Evolutionary conservation across 2,797 vertebrate genomes (phyloP).

Genomic region (Acrocephalus scirpaceus): DNA sequence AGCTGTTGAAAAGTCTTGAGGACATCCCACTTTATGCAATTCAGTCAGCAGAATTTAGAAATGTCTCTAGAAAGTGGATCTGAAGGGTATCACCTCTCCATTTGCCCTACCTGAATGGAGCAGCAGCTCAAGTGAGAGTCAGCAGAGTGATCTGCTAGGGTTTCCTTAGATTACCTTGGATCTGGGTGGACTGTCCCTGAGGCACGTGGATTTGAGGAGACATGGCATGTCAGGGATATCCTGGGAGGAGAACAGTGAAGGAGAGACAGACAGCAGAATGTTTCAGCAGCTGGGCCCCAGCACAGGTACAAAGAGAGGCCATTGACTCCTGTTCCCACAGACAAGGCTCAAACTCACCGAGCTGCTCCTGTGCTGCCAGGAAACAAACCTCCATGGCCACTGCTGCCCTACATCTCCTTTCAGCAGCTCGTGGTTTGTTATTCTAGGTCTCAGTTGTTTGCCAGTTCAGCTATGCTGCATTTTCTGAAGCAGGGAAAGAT

Average conservation of each 20-base stretch:
- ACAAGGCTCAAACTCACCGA: neutral
- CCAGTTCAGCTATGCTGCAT: too few species aligned
- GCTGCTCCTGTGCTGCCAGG: neutral
- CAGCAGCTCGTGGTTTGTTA: neutral
- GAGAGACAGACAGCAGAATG: neutral
- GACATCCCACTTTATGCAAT: neutral
- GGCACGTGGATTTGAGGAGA: neutral
- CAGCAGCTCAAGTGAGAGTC: neutral
- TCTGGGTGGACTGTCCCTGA: rapidly evolving
- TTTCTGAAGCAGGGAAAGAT: neutral
- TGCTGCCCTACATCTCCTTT: neutral
- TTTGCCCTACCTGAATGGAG: neutral
- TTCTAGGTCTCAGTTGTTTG: constrained; percentile 21
- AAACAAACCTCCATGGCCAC: neutral
- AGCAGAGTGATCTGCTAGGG: neutral
- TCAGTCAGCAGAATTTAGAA: neutral
- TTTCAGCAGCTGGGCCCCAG: neutral
- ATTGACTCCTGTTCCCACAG: neutral
- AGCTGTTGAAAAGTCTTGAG: neutral
- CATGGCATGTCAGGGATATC: neutral
- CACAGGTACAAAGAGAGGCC: neutral
- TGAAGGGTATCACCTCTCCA: neutral
- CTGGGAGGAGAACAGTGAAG: neutral
- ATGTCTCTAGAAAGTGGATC: neutral
- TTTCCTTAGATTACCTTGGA: neutral